Base-by-base conservation (phyloP, 2,888 invertebrate species). In the Dryocosmus kuriphilus region DNA sequence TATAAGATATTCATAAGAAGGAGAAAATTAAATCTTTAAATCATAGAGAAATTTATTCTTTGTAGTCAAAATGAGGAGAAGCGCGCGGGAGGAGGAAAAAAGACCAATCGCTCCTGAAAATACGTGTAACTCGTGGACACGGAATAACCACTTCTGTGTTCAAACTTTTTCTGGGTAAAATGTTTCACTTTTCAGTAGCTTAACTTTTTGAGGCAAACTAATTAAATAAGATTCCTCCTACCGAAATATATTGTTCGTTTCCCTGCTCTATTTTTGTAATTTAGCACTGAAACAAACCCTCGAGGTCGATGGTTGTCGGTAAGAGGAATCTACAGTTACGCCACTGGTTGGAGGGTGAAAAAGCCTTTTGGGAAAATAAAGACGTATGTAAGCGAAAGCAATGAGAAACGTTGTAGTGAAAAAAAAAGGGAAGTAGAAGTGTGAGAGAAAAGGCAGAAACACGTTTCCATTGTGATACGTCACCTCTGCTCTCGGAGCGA, bases 141-240 rank as follows among this genome's bases (percentile, higher is more conserved):
- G 89, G 89, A 86, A 89, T 89, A 89, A 89, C 89, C 89, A 89
- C 89, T 89, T 89, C 89, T 89, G 88, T 88, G 89, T 89, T 88
- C 87, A 89, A 89, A 88, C 81, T 88, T 89, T 87, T 83, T 80
- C 79, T 75, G 63, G 74, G 62, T 27, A 51, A 65, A 71, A 71
- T 60, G 38, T 30, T 77, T 46, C 51, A 32, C 30, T 71, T 71
- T 51, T 32, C 51, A 19, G 6, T 51, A 22, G 30, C 46, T 22
- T 71, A 71, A 30, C 46, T 32, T 32, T 51, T 1, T 27, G 19
- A 32, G 11, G 51, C n/a, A 41, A 41, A 41, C 16, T 41, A 16
- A 41, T 41, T 16, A 5, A 41, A 16, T 16, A 11, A 55, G 9
- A 55, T 55, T 51, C 19, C 46, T 46, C 46, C 19, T 19, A 7